Evolutionary conservation across 2,113 vertebrate species (phyloP).

Genomic region (Campylomormyrus tamandua): DNA sequence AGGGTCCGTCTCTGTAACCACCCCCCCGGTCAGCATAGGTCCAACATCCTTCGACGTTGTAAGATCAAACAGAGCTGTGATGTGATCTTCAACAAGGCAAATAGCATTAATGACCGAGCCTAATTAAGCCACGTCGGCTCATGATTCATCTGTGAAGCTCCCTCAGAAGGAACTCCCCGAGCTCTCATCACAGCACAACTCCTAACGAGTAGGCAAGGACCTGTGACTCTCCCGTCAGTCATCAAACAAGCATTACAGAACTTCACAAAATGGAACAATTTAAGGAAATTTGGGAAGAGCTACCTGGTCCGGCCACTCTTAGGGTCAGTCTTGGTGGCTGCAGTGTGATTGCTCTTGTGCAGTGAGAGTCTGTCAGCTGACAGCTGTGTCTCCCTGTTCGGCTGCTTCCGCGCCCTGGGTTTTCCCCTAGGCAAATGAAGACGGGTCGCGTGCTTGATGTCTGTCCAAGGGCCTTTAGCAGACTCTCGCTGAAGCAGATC

Average conservation of each 20-base stretch:
- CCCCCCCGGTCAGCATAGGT: not conserved
- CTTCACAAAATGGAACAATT: not conserved
- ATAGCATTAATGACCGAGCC: not conserved
- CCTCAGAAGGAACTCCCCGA: not conserved
- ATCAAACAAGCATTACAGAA: not conserved
- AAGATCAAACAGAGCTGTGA: conserved; percentile 1
- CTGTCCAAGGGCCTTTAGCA: not conserved
- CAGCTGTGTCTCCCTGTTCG: not conserved
- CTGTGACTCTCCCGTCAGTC: not conserved
- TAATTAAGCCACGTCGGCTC: not conserved
- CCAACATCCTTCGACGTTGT: not conserved
- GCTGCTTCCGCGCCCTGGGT: not conserved
- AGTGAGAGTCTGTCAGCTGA: not conserved
- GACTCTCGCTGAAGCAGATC: not conserved
- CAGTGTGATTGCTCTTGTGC: not conserved
- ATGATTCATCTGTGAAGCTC: not conserved
- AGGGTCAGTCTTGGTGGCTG: not conserved
- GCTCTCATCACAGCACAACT: not conserved
- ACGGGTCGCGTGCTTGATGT: not conserved
- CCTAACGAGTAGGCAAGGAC: not conserved
- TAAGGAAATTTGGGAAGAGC: not conserved
- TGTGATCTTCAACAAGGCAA: conserved; percentile 6
- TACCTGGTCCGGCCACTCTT: not conserved
- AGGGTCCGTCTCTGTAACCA: not conserved
- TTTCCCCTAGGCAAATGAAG: not conserved